Conservation (phyloP, 2,113 vertebrate species). For the Ornithorhynchus anatinus region DNA sequence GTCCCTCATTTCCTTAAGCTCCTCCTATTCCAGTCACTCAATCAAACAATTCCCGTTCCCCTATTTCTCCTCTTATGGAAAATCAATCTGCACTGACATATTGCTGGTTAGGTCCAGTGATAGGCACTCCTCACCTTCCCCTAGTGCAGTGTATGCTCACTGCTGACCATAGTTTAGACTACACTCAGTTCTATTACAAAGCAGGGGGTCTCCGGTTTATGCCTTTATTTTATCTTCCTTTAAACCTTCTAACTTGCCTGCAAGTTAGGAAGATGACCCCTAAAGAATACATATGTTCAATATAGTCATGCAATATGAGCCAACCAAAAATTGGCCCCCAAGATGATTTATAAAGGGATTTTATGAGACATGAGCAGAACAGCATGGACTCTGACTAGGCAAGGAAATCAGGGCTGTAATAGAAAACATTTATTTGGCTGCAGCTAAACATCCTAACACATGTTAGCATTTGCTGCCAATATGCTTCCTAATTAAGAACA, state of each 20-base stretch:
- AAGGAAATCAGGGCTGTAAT: constrained; percentile 85
- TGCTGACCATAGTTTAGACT: constrained; percentile 1
- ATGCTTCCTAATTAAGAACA: constrained; percentile 87
- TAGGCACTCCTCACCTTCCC: not conserved
- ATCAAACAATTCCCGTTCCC: not conserved
- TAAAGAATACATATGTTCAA: constrained; percentile 64
- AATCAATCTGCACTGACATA: not conserved
- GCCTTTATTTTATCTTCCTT: not conserved
- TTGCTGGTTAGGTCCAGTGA: not conserved
- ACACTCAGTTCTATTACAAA: constrained; percentile 31
- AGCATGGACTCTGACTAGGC: constrained; percentile 82
- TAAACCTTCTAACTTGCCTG: not conserved
- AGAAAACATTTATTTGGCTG: constrained; percentile 96
- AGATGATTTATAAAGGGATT: constrained; percentile 85
- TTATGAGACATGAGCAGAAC: constrained; percentile 83
- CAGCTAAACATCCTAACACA: constrained; percentile 86
- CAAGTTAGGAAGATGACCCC: constrained; percentile 31
- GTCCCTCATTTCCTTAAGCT: too few species aligned
- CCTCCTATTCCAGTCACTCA: not conserved
- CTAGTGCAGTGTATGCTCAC: constrained; percentile 8
- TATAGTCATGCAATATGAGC: constrained; percentile 70
- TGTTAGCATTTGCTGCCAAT: constrained; percentile 89
- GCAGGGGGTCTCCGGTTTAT: constrained; percentile 31
- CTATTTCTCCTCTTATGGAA: not conserved
- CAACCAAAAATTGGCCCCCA: constrained; percentile 83